Evolutionary conservation across 2,888 invertebrate species (phyloP).

Genomic region (Hipparchia sbordonii): DNA sequence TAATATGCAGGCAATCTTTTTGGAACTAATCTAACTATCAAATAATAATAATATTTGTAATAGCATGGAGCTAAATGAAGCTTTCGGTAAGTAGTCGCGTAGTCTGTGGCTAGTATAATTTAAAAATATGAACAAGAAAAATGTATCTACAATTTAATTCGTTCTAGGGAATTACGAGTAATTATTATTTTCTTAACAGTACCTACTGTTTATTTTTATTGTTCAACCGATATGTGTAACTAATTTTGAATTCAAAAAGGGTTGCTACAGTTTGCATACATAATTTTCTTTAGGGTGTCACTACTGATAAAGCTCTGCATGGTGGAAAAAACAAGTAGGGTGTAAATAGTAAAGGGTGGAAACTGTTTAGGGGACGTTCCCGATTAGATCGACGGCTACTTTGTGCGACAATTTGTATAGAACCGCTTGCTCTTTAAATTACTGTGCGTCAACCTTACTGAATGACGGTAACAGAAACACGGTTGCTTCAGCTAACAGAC

Average conservation of each 20-base stretch:
- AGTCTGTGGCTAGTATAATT: too few species aligned
- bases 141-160: background rate
- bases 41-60: too few species aligned
- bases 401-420: constrained; percentile 27
- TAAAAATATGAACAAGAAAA: too few species aligned
- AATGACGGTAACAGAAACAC: background rate
- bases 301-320: constrained; percentile 42
- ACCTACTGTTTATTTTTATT: background rate
- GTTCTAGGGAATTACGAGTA: background rate
- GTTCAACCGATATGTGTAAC: constrained; percentile 16
- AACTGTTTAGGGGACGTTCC: constrained; percentile 67
- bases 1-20: too few species aligned
- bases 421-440: background rate
- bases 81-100: too few species aligned
- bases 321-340: constrained; percentile 62
- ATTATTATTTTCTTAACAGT: background rate
- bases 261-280: constrained; percentile 25
- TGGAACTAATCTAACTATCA: too few species aligned
- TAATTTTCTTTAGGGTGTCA: constrained; percentile 29
- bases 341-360: constrained; percentile 72
- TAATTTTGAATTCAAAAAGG: constrained; percentile 23
- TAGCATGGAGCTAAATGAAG: too few species aligned
- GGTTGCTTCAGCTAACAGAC: too few species aligned
- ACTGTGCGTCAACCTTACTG: background rate
- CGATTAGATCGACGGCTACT: constrained; percentile 48